Evolutionary conservation across 2,113 vertebrate genomes (phyloP).

Genomic region (Rattus norvegicus): GRCr8 NC_086020.1:82697501-82698000

Average conservation of each 20-base stretch:
- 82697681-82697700: not conserved
- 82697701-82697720: not conserved
- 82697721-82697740: not conserved
- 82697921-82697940: not conserved
- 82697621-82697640: not conserved
- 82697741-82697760: not conserved
- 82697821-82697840: not conserved
- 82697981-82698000: not conserved
- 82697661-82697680: not conserved
- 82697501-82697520: not conserved
- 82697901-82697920: not conserved
- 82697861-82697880: not conserved
- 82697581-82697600: not conserved
- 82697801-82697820: not conserved
- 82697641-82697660: not conserved
- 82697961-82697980: no score
- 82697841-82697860: no score
- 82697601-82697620: not conserved
- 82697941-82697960: not conserved
- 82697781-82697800: not conserved
- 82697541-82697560: not conserved
- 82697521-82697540: not conserved
- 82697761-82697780: not conserved
- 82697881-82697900: not conserved
- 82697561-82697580: not conserved